Base-by-base conservation (phyloP, 2,113 vertebrate species). In the Pygoscelis antarcticus region DNA sequence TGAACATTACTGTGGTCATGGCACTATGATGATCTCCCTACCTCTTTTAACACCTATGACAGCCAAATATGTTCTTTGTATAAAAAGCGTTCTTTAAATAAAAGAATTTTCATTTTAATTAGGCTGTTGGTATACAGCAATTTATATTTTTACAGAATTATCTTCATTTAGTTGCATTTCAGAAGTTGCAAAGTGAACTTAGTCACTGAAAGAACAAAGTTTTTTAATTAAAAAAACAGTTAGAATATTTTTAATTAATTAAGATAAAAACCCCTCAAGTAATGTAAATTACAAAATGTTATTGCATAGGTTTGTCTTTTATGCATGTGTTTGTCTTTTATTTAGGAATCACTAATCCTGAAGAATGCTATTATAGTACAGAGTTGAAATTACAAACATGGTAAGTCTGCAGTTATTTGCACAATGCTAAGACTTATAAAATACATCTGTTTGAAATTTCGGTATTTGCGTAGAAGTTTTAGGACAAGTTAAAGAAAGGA, bases 21-120 rank as follows among this genome's bases (percentile, higher is more conserved):
- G 57, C 51, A 40, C n/a, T 51, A 29, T 40, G 34, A 52, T 40
- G 54, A 58, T 62, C 19, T 51, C 26, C 46, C 36, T 64, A 20
- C 51, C 49, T 66, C 58, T 84, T 55, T 58, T 66, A 68, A 52
- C 46, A 76, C 10, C 29, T 57, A 60, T 20, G 19, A 54, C 21
- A 87, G 77, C 66, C 89, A 96, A 87, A 89, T 68, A 87, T 58
- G 89, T 89, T 89, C 42, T 64, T 68, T 89, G 36, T 87, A 87
- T 57, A 91, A 80, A 95, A 91, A 89, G 14, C 2, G 13, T 26
- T 46, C 8, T 76, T 85, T 57, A 18, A 93, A 89, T 75, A 64
- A 47, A 75, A 26, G 1, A 16, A 8, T 15, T 46, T 71, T 54
- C 14, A 13, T 72, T 90, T 72, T 21, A 52, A 55, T 69, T 57